Percentiles rank a stretch among this genome's conserved stretches.
Conservation (phyloP, 2,888 invertebrate genomes). For the Carcina quercana region DNA sequence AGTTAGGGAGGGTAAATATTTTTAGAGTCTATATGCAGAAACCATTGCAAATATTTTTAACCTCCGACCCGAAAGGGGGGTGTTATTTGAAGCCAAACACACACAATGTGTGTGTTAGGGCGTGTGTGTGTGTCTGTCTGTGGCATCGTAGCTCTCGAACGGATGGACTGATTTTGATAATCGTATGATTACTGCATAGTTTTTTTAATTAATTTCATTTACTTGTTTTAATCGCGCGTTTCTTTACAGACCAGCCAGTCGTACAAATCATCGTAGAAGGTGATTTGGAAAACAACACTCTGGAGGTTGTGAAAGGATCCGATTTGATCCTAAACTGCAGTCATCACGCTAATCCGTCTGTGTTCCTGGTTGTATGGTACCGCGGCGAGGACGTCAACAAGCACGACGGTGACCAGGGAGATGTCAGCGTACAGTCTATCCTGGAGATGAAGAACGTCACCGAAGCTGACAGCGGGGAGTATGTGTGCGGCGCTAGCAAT, state of each 20-base stretch:
- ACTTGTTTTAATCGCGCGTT: neutral
- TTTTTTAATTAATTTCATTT: no score
- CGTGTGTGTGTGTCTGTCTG: no score
- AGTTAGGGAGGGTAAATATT: no score
- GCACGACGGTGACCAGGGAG: constrained; percentile 24
- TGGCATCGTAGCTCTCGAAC: no score
- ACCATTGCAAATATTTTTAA: no score
- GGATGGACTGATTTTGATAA: neutral
- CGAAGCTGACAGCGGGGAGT: constrained; percentile 49
- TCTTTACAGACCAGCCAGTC: constrained; percentile 46
- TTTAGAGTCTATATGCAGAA: no score
- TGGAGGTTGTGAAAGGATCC: constrained; percentile 45
- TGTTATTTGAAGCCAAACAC: no score
- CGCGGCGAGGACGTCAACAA: constrained; percentile 45
- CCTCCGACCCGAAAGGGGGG: no score
- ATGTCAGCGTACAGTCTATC: constrained; percentile 29
- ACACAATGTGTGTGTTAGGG: no score
- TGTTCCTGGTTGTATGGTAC: constrained; percentile 51
- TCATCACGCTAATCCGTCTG: constrained; percentile 49
- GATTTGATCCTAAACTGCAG: constrained; percentile 48
- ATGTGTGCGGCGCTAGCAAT: constrained; percentile 54
- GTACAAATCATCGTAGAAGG: constrained; percentile 40
- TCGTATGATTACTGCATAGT: neutral
- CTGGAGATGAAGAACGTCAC: constrained; percentile 35
- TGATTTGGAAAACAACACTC: constrained; percentile 38